phyloP scores from a whole-genome alignment of 2,888 invertebrate species.

The Plagodis dolabraria region DNA sequence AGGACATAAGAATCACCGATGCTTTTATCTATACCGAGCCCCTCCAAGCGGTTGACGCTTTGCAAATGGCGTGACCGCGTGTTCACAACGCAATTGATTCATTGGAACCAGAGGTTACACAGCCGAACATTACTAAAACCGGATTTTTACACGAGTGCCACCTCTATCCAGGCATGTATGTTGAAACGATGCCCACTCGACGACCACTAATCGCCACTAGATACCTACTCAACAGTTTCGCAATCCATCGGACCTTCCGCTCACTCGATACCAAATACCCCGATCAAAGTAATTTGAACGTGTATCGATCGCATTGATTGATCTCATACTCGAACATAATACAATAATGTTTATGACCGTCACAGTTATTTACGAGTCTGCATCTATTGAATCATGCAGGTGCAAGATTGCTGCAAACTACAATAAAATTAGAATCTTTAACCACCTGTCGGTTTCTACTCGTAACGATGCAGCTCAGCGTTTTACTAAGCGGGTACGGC shows the following conservation, averaged over 20 bases:
- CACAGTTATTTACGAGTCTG: conserved; percentile 7
- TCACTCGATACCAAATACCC: conserved; percentile 73
- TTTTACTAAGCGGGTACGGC: conserved; percentile 10
- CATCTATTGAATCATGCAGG: conserved; percentile 26
- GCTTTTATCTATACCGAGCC: conserved; percentile 19
- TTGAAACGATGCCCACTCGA: conserved; percentile 77
- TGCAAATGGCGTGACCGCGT: conserved; percentile 39
- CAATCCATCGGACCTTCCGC: conserved; percentile 74
- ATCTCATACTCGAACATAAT: conserved; percentile 24
- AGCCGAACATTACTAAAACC: conserved; percentile 51
- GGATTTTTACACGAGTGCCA: conserved; percentile 62
- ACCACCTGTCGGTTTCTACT: conserved; percentile 31
- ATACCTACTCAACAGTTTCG: conserved; percentile 67
- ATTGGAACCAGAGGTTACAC: conserved; percentile 49
- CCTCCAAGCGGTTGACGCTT: conserved; percentile 27
- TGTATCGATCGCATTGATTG: conserved; percentile 53
- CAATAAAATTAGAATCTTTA: background rate
- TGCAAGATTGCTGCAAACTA: background rate
- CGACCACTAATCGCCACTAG: conserved; percentile 77
- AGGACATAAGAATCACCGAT: conserved; percentile 3
- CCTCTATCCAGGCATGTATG: conserved; percentile 65
- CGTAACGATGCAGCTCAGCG: conserved; percentile 14
- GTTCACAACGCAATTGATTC: conserved; percentile 44
- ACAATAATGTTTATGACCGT: background rate
- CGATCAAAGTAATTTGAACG: conserved; percentile 61